Base-by-base conservation (phyloP, 2,888 invertebrate species). In the Machimus atricapillus region DNA sequence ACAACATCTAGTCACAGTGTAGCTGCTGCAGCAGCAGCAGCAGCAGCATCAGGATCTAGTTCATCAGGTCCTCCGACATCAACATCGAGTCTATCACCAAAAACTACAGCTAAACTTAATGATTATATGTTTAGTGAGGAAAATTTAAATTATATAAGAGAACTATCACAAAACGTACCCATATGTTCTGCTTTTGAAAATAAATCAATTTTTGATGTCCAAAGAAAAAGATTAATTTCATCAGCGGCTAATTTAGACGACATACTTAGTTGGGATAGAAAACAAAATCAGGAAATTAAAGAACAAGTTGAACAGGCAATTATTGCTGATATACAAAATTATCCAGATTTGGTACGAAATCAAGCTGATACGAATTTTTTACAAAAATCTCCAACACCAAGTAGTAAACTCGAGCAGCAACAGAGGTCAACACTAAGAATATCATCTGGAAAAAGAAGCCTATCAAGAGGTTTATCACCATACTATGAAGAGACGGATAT, bases 171-270 rank as follows among this genome's bases (percentile, higher is more conserved):
- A 88, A 93, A 93, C 87, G 90, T 92, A 86, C 92, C 92, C 2
- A 93, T 93, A 86, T 93, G 92, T 87, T 93, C 92, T 12, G 92
- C 90, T 0, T 93, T 92, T 86, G 92, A 93, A 89, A 92, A 92
- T 88, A 92, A 92, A 87, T 93, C 93, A 0, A 92, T 92, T 87
- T 93, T 92, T 81, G 90, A 91, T 79, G 89, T 90, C 34, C 89
- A 90, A 40, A 89, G 90, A 73, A 89, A 90, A 87, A 89, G 87
- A 40, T 87, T 89, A 8, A 87, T 90, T n/a, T 89, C 89, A 6
- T 90, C 90, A 0, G 23, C 19, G 23, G 66, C 23, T 12, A 37
- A 34, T 14, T 89, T 91, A 1, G 90, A 91, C 85, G 91, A 92
- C 86, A 90, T 91, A 90, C 83, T 91, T 0, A 90, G 89, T 19